phyloP scores from a whole-genome alignment of 2,113 vertebrate species.

The Zosterops lateralis region DNA sequence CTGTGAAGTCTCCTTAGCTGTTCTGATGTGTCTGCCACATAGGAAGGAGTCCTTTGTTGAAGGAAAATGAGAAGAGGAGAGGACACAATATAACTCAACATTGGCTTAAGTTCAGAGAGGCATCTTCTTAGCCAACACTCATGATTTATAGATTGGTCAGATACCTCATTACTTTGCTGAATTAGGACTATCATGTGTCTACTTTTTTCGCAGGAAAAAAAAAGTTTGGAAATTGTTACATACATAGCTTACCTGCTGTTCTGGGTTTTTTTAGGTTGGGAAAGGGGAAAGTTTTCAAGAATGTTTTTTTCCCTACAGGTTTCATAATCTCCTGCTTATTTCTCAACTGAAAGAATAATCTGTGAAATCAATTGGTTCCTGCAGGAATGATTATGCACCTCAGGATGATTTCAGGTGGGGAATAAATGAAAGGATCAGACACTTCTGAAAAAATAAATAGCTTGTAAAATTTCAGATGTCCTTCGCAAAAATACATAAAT shows the following conservation, averaged over 20 bases:
- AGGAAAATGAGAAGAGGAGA: not conserved
- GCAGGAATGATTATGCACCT: not conserved
- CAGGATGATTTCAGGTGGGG: not conserved
- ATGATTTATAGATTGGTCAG: not conserved
- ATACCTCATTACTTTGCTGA: not conserved
- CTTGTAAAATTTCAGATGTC: conserved; percentile 2
- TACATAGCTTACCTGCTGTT: not conserved
- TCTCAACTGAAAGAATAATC: not conserved
- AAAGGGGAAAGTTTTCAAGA: not conserved
- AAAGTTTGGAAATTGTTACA: not conserved
- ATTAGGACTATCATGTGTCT: not conserved
- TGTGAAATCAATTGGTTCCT: not conserved
- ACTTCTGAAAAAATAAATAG: not conserved
- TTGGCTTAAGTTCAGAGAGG: not conserved
- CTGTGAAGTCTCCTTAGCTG: not conserved
- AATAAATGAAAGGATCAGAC: not conserved
- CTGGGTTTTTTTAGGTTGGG: not conserved
- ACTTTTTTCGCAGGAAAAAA: not conserved
- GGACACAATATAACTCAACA: too few relatives aligned
- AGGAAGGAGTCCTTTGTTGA: not conserved
- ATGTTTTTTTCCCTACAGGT: not conserved
- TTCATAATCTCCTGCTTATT: not conserved
- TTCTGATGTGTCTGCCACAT: accelerated
- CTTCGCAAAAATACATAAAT: not conserved
- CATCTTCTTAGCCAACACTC: not conserved